Evolutionary conservation across 2,113 vertebrate genomes (phyloP), one percentile per base, ranked within the genome.

Genomic region (Taurulus bubalis): DNA sequence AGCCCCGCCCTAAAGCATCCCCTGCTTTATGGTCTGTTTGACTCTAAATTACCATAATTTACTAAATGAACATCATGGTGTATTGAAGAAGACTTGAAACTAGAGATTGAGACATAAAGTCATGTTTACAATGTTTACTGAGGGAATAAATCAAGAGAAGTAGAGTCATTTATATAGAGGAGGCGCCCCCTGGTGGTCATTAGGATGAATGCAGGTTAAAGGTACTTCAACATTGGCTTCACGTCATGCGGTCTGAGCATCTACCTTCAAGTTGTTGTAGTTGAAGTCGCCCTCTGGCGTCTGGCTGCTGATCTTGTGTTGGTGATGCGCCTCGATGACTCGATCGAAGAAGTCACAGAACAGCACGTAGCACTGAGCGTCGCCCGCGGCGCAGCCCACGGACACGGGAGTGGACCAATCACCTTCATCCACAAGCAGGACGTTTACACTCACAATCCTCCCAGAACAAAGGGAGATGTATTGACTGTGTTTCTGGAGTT

Each of bases 321-420:
- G 65, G 15, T 95, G 95, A 77, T 90, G 90, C 11, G 88, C 87
- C 60, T 94, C 91, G 18, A 95, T 95, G 75, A 95, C 42, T 14
- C 91, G 92, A 74, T 95, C 95, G 4, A 95, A 94, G 71, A 95
- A 94, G 71, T 94, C 91, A 28, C 94, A 95, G 90, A 95, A 95
- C 56, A 95, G 85, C 58, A 94, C 74, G 84, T 95, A 95, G 60
- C 89, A 94, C 79, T 95, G 87, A 1, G 87, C 92, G 58, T 95
- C 95, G 0, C 95, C 95, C 0, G 94, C 95, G 15, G 90, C 71
- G 76, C 95, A 95, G 1, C 94, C 95, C 0, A 93, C 90, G 6
- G 85, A 53, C 16, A 70, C 71, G 1, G 24, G 87, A 70, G 42
- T 83, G 32, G 9, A 71, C 63, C 8, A 62, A 0, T 82, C 56